Evolutionary conservation across 2,113 vertebrate species (phyloP).

Genomic region (Lucifuga dentata): DNA sequence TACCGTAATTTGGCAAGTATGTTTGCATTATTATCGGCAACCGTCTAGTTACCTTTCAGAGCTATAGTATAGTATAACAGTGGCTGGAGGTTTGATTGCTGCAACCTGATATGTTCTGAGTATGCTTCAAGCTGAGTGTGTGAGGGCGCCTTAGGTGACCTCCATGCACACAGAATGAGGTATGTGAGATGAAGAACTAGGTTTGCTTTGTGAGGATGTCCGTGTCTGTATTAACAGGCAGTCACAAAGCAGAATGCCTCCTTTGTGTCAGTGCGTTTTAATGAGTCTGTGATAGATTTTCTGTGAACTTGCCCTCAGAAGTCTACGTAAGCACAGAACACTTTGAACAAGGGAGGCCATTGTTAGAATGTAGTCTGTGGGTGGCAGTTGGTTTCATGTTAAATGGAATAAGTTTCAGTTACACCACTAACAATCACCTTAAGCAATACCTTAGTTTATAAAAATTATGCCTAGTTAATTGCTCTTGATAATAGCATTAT

Average conservation of each 20-base stretch:
- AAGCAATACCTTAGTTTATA: conserved; percentile 11
- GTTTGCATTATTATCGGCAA: background rate
- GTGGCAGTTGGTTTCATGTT: conserved; percentile 46
- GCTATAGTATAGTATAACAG: too few relatives aligned
- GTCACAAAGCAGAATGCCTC: conserved; percentile 65
- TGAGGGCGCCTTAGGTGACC: conserved; percentile 33
- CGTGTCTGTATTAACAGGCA: conserved; percentile 47
- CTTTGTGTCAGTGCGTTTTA: conserved; percentile 75
- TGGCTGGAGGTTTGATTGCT: background rate
- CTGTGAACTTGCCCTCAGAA: conserved; percentile 34
- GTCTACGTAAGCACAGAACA: conserved; percentile 46
- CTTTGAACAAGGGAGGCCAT: conserved; percentile 66
- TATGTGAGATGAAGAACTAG: conserved; percentile 27
- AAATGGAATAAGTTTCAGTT: conserved; percentile 20
- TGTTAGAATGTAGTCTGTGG: conserved; percentile 47
- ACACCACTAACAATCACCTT: background rate
- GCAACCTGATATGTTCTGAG: background rate
- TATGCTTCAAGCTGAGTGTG: too few relatives aligned
- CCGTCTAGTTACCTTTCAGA: background rate
- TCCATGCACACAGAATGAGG: conserved; percentile 7
- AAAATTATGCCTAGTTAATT: background rate
- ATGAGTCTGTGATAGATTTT: conserved; percentile 66
- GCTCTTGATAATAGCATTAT: too few relatives aligned
- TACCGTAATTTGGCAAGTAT: background rate
- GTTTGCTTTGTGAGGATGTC: conserved; percentile 37